phyloP scores from a whole-genome alignment of 2,888 invertebrate species.

The Nephrocerus scutellatus region DNA sequence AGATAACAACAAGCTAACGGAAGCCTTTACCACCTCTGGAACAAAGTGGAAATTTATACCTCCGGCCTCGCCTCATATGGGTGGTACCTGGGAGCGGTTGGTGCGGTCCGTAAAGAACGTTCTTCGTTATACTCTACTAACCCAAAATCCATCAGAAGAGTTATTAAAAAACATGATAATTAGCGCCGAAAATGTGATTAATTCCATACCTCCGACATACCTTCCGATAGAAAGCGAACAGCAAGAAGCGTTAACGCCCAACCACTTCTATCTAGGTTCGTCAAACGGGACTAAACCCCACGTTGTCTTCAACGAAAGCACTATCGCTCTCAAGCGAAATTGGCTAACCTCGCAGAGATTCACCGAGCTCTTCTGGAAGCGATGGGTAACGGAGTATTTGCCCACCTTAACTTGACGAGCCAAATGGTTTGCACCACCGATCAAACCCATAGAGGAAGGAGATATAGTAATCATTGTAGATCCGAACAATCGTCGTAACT shows the following conservation, averaged over 20 bases:
- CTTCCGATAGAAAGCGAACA: slow-evolving; percentile 10
- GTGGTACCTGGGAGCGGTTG: slow-evolving; percentile 15
- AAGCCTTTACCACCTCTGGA: slow-evolving; percentile 13
- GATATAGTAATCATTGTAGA: slow-evolving; percentile 20
- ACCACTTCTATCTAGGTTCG: slow-evolving; percentile 16
- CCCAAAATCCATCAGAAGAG: slow-evolving; percentile 12
- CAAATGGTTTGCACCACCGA: slow-evolving; percentile 18
- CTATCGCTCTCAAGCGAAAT: neutral
- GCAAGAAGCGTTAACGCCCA: slow-evolving; percentile 17
- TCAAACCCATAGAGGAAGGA: slow-evolving; percentile 12
- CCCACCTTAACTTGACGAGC: slow-evolving; percentile 15
- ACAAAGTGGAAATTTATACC: slow-evolving; percentile 16
- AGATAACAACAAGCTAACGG: slow-evolving; percentile 12
- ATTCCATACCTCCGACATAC: slow-evolving; percentile 15
- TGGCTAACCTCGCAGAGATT: slow-evolving; percentile 17
- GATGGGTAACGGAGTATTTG: slow-evolving; percentile 16
- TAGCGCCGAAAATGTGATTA: slow-evolving; percentile 14
- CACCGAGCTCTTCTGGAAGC: slow-evolving; percentile 15
- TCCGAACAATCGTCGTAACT: slow-evolving; percentile 13
- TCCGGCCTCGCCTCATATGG: slow-evolving; percentile 6
- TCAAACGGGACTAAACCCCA: slow-evolving; percentile 12
- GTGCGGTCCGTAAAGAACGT: slow-evolving; percentile 9
- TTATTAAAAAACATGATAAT: slow-evolving; percentile 10
- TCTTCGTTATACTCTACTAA: slow-evolving; percentile 1
- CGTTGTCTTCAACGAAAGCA: slow-evolving; percentile 5